These are phyloP conservation scores for Trichomycterus rosablanca DNA, from an alignment of 2,113 vertebrate genomes.

Conservation along the genomic window DNA sequence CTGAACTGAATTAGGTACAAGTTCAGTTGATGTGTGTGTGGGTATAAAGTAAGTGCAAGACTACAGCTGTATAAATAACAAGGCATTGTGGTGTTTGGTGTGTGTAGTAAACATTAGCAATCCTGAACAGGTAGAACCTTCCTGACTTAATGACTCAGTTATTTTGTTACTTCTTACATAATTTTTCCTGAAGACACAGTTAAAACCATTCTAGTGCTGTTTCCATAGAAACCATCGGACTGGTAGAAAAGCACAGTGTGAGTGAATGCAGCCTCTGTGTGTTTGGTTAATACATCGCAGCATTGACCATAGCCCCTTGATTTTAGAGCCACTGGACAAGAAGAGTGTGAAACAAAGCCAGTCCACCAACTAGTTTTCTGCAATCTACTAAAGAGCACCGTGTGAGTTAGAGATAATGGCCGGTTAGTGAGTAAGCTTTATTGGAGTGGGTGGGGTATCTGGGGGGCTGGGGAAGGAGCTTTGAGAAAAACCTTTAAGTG, in stretches of 20 bases:
- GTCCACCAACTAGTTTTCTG: background rate
- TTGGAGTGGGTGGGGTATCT: too few relatives aligned
- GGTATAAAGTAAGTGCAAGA: conserved; percentile 21
- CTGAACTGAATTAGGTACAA: too few relatives aligned
- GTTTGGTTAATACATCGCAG: conserved; percentile 3
- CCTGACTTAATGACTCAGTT: background rate
- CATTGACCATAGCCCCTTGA: background rate
- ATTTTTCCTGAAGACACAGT: background rate
- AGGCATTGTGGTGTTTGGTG: conserved; percentile 3
- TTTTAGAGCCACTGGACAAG: background rate
- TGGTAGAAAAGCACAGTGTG: conserved; percentile 22
- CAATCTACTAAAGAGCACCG: background rate
- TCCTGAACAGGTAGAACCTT: background rate
- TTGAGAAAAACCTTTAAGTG: too few relatives aligned
- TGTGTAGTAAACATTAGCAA: conserved; percentile 17
- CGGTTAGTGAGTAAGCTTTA: too few relatives aligned
- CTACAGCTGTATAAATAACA: conserved; percentile 6
- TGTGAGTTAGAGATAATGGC: too few relatives aligned
- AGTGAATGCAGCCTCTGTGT: background rate
- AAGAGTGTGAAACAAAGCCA: background rate
- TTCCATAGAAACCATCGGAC: conserved; percentile 41
- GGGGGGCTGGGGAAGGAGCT: too few relatives aligned
- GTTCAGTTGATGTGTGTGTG: too few relatives aligned
- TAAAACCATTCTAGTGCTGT: conserved; percentile 31
- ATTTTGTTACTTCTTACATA: background rate